Conservation (phyloP, 1,140 invertebrate species). For the Habropoda laboriosa region DNA sequence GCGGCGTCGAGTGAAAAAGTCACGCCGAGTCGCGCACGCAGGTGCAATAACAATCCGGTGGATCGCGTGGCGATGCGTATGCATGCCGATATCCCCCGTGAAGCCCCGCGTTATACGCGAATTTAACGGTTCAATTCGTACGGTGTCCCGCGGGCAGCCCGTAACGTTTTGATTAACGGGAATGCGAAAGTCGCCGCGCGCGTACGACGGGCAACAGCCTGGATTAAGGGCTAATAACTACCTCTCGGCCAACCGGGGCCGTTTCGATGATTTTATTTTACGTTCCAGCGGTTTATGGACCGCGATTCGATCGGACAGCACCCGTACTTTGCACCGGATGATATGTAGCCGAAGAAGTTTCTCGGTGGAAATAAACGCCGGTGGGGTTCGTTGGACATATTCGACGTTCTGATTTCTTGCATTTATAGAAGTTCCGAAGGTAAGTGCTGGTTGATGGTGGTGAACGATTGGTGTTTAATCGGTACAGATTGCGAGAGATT, state of each 20-base stretch:
- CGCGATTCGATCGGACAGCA: slow-evolving; percentile 16
- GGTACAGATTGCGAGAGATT: neutral
- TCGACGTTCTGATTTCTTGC: neutral
- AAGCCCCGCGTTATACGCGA: slow-evolving; percentile 50
- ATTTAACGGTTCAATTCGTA: slow-evolving; percentile 54
- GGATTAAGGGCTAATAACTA: slow-evolving; percentile 63
- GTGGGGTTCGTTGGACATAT: neutral
- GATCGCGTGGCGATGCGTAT: slow-evolving; percentile 16
- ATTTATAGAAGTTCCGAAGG: neutral
- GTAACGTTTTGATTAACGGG: slow-evolving; percentile 66
- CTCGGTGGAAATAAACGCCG: neutral
- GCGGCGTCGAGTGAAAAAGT: neutral
- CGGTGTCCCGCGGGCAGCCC: slow-evolving; percentile 41
- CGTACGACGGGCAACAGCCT: slow-evolving; percentile 51
- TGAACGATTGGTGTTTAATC: neutral
- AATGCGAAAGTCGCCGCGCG: slow-evolving; percentile 53
- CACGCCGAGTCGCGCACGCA: neutral
- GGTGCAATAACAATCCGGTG: slow-evolving; percentile 20
- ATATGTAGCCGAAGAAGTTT: neutral
- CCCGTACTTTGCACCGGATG: neutral
- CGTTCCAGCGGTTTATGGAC: slow-evolving; percentile 48
- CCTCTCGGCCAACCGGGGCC: slow-evolving; percentile 6
- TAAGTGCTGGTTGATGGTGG: neutral
- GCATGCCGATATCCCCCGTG: slow-evolving; percentile 9
- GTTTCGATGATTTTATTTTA: slow-evolving; percentile 58